Base-by-base conservation (phyloP, 2,113 vertebrate genomes). In the Chloebia gouldiae region DNA sequence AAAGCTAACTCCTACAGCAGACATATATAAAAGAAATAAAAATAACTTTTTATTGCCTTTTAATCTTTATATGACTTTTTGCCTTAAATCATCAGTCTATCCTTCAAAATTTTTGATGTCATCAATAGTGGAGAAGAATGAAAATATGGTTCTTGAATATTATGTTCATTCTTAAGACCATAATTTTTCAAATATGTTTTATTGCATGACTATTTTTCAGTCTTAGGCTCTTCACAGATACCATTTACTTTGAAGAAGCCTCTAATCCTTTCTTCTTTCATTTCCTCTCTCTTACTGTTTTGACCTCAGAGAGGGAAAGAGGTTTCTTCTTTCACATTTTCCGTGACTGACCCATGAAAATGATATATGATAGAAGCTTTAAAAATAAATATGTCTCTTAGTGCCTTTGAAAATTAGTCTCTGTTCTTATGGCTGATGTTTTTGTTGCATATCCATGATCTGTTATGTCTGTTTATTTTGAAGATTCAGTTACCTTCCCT, bases 341-440 rank as follows among this genome's bases (percentile, higher is more conserved):
- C 60, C 39, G 91, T 71, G 35, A 84, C 8, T 68, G 53, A 75
- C 51, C 72, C 30, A 39, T 88, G 69, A 59, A 92, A 86, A 86
- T 63, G 18, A 63, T 83, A 8, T 16, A 33, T 69, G 54, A 76
- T 57, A 77, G 71, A 92, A 88, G 20, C n/a, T 85, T 73, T 88
- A 72, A 85, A 85, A 24, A 63, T 7, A 73, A 53, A 47, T 49
- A 15, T 40, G 12, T 47, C 49, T 30, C 20, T 76, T 92, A 57
- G 27, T 86, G n/a, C 51, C 35, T 93, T 93, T 88, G 59, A 88
- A 92, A 93, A 92, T 81, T 44, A 71, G 31, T 49, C 21, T 91
- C 50, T 90, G 25, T 77, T 87, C 33, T 70, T 50, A 35, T 0
- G 7, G 45, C 3, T 94, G 49, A 45, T 6, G 13, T 61, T 51